These are phyloP conservation scores for Pseudomyrmex gracilis DNA, from an alignment of 1,140 invertebrate genomes.

Conservation along the genomic window DNA sequence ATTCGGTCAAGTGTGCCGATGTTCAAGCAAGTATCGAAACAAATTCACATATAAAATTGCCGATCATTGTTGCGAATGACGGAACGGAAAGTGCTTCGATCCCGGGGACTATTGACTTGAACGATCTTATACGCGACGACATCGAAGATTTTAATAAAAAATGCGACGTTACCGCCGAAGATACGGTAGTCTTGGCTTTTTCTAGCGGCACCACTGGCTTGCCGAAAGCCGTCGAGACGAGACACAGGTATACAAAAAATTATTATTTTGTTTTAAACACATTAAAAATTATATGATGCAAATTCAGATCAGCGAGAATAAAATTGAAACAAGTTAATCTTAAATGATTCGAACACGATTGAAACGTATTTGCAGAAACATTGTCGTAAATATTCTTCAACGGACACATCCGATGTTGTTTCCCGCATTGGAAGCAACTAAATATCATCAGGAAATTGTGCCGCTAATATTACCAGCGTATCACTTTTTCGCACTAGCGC, in stretches of 20 bases:
- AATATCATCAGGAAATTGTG: constrained; percentile 86
- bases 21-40: constrained; percentile 82
- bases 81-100: constrained; percentile 82
- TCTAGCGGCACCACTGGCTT: constrained; percentile 96
- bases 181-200: constrained; percentile 87
- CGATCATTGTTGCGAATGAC: constrained; percentile 85
- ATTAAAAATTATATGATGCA: constrained; percentile 4
- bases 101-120: constrained; percentile 86
- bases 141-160: constrained; percentile 79
- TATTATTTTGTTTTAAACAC: neutral
- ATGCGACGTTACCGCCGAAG: constrained; percentile 80
- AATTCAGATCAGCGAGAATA: neutral
- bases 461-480: constrained; percentile 91
- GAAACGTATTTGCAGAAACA: constrained; percentile 80
- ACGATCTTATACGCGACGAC: constrained; percentile 53
- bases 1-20: constrained; percentile 83
- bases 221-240: constrained; percentile 95
- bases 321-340: neutral
- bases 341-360: neutral
- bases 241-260: constrained; percentile 86
- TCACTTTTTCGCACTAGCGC: constrained; percentile 91
- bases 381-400: constrained; percentile 85
- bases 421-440: constrained; percentile 73
- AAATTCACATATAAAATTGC: constrained; percentile 84
- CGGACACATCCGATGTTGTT: constrained; percentile 16